phyloP scores from a whole-genome alignment of 1,140 invertebrate genomes.

The Rhagoletis zephyria region DNA sequence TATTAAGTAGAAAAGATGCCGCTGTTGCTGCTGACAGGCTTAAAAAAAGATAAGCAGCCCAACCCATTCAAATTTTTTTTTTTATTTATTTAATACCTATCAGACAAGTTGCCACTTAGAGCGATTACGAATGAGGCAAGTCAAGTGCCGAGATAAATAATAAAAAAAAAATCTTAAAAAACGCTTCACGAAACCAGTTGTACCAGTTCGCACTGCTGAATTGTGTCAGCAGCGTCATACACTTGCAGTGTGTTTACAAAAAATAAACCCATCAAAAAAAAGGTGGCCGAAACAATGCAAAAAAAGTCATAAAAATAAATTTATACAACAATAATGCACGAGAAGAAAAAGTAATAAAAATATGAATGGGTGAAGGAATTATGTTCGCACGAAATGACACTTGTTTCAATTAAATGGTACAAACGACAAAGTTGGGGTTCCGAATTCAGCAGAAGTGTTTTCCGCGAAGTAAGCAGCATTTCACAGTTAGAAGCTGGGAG shows the following conservation, averaged over 20 bases:
- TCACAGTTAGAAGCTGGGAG: too few species aligned
- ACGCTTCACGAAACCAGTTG: background rate
- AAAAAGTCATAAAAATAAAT: background rate
- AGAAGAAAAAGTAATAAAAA: background rate
- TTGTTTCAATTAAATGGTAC: constrained; percentile 26
- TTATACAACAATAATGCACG: background rate
- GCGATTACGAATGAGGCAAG: background rate
- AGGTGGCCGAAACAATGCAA: background rate
- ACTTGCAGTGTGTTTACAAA: background rate
- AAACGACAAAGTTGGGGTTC: background rate
- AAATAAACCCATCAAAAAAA: background rate
- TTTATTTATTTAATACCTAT: background rate
- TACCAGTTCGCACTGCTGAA: background rate
- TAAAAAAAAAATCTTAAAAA: background rate
- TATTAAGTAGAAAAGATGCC: background rate
- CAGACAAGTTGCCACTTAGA: background rate
- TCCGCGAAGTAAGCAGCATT: background rate
- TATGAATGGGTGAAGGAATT: constrained; percentile 45
- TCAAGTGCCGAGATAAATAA: background rate
- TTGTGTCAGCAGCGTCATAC: background rate
- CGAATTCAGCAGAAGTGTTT: constrained; percentile 2
- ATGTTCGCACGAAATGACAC: background rate
- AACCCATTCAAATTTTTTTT: background rate
- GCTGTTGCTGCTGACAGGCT: background rate
- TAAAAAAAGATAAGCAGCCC: background rate